Conservation (phyloP, 2,113 vertebrate species). For the Uropsilus gracilis region DNA sequence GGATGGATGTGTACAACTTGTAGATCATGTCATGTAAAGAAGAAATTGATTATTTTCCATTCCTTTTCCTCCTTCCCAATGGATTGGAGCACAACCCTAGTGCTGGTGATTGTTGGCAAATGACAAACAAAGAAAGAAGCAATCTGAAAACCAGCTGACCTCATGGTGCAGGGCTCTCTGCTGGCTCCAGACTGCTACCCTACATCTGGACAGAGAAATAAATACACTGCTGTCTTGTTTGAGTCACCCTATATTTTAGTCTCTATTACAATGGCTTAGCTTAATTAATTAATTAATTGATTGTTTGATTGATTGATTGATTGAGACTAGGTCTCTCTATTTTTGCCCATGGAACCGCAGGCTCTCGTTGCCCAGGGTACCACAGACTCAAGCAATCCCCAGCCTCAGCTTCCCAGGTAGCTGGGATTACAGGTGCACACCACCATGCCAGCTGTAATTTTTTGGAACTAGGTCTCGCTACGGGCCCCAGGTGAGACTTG, state of each 20-base stretch:
- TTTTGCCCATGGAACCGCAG: no score
- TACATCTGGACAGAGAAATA: conserved; percentile 44
- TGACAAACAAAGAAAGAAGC: not conserved
- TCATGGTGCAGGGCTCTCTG: not conserved
- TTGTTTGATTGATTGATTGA: no score
- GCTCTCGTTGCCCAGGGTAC: no score
- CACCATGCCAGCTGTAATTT: no score
- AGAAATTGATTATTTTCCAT: not conserved
- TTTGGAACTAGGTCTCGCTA: no score
- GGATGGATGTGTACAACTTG: not conserved
- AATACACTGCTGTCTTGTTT: conserved; percentile 23
- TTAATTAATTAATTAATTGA: conserved; percentile 1
- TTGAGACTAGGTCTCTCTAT: no score
- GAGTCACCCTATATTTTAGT: not conserved
- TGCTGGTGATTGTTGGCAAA: not conserved
- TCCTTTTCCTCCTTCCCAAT: not conserved
- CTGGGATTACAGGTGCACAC: no score
- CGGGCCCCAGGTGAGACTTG: no score
- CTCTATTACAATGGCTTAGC: not conserved
- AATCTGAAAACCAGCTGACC: conserved; percentile 36
- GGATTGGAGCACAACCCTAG: not conserved
- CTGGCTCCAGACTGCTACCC: not conserved
- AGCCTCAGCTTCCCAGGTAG: no score
- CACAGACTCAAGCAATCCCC: no score
- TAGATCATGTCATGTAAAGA: not conserved